Conservation (phyloP, 2,113 vertebrate species). For the Ochotona curzoniae region DNA sequence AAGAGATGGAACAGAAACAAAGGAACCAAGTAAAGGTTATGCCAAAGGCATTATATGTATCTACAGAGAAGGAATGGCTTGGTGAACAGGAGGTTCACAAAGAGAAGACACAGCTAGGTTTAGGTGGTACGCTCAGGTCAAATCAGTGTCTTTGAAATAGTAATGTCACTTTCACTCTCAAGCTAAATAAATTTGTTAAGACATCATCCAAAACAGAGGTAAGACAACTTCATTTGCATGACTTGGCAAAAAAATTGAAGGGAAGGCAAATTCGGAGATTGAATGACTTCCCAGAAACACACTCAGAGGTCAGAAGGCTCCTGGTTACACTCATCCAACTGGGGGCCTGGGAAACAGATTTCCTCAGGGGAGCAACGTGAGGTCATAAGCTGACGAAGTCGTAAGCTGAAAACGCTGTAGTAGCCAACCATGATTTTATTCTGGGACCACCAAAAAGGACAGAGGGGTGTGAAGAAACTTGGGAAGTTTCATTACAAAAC, state of each 20-base stretch:
- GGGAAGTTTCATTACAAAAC: background rate
- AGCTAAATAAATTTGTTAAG: background rate
- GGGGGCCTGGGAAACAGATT: background rate
- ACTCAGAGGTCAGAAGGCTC: background rate
- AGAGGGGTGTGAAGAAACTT: background rate
- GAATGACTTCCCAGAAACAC: background rate
- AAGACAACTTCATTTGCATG: background rate
- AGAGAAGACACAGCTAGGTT: background rate
- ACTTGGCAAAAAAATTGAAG: background rate
- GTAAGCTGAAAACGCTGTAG: background rate
- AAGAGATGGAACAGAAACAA: background rate
- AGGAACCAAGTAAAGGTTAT: background rate
- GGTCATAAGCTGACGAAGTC: background rate
- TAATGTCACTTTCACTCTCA: background rate
- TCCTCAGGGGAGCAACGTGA: background rate
- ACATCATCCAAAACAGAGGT: background rate
- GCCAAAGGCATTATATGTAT: background rate
- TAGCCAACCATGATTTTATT: background rate
- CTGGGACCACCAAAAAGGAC: background rate
- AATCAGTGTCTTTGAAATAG: background rate
- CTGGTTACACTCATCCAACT: background rate
- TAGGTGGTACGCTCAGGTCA: background rate
- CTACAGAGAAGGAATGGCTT: background rate
- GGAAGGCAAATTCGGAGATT: background rate
- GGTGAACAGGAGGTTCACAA: background rate